A percentile compares a stretch with the other conserved stretches of the same genome.
Evolutionary conservation across 2,113 vertebrate species (phyloP).

Genomic region (Gallinago media): DNA sequence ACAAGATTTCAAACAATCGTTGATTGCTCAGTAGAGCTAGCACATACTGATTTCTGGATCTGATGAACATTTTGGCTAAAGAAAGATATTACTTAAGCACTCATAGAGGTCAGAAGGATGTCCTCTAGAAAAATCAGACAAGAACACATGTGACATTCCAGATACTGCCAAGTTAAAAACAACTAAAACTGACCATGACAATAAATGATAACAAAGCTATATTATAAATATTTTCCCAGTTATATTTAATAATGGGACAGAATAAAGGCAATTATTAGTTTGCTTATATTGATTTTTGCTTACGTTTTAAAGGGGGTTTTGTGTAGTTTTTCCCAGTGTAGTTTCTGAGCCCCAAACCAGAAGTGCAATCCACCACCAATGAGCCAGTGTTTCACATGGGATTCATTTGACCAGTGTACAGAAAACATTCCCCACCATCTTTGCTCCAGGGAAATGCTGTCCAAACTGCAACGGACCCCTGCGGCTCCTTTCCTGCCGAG

Average conservation of each 20-base stretch:
- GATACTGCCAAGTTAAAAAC: neutral
- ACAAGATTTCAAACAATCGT: neutral
- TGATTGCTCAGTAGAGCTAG: neutral
- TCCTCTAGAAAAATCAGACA: neutral
- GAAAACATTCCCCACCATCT: neutral
- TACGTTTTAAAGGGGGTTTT: neutral
- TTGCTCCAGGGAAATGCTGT: conserved; percentile 77
- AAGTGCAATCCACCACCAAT: neutral
- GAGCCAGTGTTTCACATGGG: neutral
- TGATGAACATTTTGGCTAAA: neutral
- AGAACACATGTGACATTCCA: neutral
- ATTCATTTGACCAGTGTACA: accelerated
- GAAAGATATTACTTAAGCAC: neutral
- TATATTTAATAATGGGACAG: neutral
- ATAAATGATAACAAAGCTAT: neutral
- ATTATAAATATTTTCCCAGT: neutral
- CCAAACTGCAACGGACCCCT: conserved; percentile 81
- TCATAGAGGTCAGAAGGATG: neutral
- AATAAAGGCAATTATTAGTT: neutral
- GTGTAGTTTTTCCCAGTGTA: neutral
- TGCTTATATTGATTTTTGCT: neutral
- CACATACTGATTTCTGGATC: neutral
- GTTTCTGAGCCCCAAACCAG: neutral
- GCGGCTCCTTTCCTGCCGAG: conserved; percentile 79
- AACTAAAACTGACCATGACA: neutral